Evolutionary conservation across 1,140 invertebrate genomes (phyloP).

Genomic region (Bombus sibiricus): DNA sequence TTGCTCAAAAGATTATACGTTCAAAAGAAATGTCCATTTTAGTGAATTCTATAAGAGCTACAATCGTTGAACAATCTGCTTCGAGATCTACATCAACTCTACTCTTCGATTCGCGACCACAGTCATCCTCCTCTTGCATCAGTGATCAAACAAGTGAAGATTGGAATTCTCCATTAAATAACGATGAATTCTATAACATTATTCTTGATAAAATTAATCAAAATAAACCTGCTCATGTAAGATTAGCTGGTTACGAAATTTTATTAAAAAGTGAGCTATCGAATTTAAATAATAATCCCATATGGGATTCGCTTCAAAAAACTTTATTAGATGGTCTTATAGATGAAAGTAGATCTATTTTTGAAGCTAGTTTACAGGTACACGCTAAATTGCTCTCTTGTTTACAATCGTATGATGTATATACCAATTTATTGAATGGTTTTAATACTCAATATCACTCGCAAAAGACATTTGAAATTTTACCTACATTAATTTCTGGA

Average conservation of each 20-base stretch:
- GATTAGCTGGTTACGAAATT: slow-evolving; percentile 77
- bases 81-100: slow-evolving; percentile 47
- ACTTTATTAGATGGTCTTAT: slow-evolving; percentile 72
- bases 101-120: slow-evolving; percentile 53
- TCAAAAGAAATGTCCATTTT: slow-evolving; percentile 74
- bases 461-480: slow-evolving; percentile 68
- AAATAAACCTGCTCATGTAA: slow-evolving; percentile 78
- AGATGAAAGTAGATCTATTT: slow-evolving; percentile 77
- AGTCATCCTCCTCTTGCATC: slow-evolving; percentile 69
- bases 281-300: slow-evolving; percentile 63
- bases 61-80: slow-evolving; percentile 62
- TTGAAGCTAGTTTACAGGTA: slow-evolving; percentile 77
- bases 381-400: slow-evolving; percentile 74
- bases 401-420: slow-evolving; percentile 66
- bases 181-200: slow-evolving; percentile 61
- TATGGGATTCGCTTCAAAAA: slow-evolving; percentile 74
- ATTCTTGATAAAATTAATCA: slow-evolving; percentile 73
- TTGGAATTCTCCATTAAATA: slow-evolving; percentile 69
- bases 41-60: slow-evolving; percentile 64
- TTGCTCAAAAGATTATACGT: slow-evolving; percentile 72
- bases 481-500: slow-evolving; percentile 75
- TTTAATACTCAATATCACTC: slow-evolving; percentile 74
- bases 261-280: slow-evolving; percentile 75
- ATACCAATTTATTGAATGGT: slow-evolving; percentile 71
- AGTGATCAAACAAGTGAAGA: slow-evolving; percentile 76